A percentile compares a stretch with the other conserved stretches of the same genome.
Evolutionary conservation across 1,140 invertebrate genomes (phyloP).

Genomic region (Listronotus oregonensis): DNA sequence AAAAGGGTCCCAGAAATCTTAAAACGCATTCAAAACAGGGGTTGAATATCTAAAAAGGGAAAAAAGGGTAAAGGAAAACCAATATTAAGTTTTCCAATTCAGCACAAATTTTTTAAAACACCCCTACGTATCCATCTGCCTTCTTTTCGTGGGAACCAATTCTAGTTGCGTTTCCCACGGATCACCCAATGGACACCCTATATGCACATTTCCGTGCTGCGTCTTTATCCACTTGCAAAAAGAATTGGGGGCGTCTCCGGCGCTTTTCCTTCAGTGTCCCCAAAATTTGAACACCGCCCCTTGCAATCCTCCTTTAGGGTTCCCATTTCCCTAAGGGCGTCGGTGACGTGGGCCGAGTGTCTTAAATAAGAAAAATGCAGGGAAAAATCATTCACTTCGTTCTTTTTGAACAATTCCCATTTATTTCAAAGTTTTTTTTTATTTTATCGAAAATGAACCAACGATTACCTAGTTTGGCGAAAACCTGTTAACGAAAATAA

Average conservation of each 20-base stretch:
- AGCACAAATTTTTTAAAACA: conserved; percentile 46
- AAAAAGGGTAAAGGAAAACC: conserved; percentile 40
- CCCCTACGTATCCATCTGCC: conserved; percentile 55
- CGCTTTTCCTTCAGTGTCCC: conserved; percentile 30
- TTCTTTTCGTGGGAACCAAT: conserved; percentile 54
- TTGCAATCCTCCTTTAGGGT: conserved; percentile 40
- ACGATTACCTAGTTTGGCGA: conserved; percentile 49
- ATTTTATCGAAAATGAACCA: conserved; percentile 46
- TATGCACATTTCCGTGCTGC: conserved; percentile 27
- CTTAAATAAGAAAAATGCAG: conserved; percentile 40
- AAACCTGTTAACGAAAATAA: conserved; percentile 56
- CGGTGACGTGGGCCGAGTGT: conserved; percentile 44
- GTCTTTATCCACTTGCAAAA: conserved; percentile 39
- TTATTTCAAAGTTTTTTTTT: conserved; percentile 22
- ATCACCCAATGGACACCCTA: conserved; percentile 47
- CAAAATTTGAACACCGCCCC: conserved; percentile 55
- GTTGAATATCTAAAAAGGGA: conserved; percentile 27
- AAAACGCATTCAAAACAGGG: conserved; percentile 1
- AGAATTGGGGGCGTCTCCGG: conserved; percentile 38
- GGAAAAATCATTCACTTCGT: conserved; percentile 42
- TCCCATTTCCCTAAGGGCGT: conserved; percentile 45
- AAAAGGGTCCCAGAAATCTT: background rate
- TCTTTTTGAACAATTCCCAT: conserved; percentile 19
- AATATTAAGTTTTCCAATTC: conserved; percentile 27
- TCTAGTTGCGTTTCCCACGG: conserved; percentile 54